These are phyloP conservation scores for Euclidia mi DNA, from an alignment of 2,888 invertebrate species.

Conservation along the genomic window DNA sequence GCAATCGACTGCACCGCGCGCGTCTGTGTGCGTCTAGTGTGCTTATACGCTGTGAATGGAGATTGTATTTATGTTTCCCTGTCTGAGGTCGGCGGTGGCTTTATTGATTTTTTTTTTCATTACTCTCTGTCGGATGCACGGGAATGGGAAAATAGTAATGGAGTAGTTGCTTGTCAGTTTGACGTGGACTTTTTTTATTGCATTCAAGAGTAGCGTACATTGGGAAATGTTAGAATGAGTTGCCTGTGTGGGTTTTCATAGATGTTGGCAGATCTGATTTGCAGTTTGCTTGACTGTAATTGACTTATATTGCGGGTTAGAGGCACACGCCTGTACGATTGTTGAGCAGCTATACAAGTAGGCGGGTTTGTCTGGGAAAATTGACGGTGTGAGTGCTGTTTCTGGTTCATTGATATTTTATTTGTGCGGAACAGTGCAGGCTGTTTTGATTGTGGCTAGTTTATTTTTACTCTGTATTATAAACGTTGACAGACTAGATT, in stretches of 20 bases:
- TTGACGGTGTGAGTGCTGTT: too few relatives aligned
- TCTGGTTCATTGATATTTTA: too few relatives aligned
- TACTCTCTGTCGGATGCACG: constrained; percentile 55
- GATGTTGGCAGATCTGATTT: constrained; percentile 4
- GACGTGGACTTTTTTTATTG: constrained; percentile 45
- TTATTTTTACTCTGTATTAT: too few relatives aligned
- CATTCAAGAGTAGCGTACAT: constrained; percentile 33
- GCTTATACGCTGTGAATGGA: constrained; percentile 79
- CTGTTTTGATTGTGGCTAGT: too few relatives aligned
- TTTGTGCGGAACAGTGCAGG: too few relatives aligned
- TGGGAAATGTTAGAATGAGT: constrained; percentile 29
- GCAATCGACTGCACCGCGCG: constrained; percentile 63
- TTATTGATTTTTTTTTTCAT: constrained; percentile 76
- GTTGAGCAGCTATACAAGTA: neutral
- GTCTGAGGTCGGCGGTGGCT: constrained; percentile 69
- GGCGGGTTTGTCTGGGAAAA: neutral
- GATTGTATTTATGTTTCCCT: constrained; percentile 68
- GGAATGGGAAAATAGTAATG: constrained; percentile 56
- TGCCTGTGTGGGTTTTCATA: constrained; percentile 4
- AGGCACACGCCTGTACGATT: neutral
- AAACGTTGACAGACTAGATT: too few relatives aligned
- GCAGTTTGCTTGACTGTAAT: neutral
- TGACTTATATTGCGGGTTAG: neutral
- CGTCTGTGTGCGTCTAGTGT: constrained; percentile 62
- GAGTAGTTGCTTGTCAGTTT: constrained; percentile 56